Conservation (phyloP, 2,113 vertebrate species). For the Eubucco bourcierii region DNA sequence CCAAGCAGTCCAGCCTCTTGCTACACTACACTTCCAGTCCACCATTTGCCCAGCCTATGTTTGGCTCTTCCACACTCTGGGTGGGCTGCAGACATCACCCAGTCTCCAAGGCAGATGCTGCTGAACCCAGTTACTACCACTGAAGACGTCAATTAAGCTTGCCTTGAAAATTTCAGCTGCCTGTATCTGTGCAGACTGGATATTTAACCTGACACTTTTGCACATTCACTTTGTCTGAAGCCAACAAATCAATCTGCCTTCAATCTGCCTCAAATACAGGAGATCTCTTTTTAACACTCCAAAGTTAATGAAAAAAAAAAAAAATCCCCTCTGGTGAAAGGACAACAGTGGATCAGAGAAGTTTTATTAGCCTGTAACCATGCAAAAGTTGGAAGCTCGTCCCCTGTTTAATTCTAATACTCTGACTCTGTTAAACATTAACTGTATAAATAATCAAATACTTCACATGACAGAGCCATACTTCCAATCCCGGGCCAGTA, state of each 20-base stretch:
- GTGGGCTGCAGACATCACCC: background rate
- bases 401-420: slow-evolving; percentile 59
- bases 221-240: slow-evolving; percentile 15
- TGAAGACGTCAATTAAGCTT: background rate
- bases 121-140: background rate
- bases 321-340: slow-evolving; percentile 47
- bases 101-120: background rate
- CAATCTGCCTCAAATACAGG: slow-evolving; percentile 40
- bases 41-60: accelerated
- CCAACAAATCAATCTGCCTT: slow-evolving; percentile 49
- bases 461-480: slow-evolving; percentile 57
- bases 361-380: slow-evolving; percentile 59
- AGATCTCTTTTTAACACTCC: slow-evolving; percentile 41
- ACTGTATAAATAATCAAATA: slow-evolving; percentile 68
- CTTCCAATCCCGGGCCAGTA: slow-evolving; percentile 62
- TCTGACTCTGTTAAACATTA: slow-evolving; percentile 67
- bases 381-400: slow-evolving; percentile 45
- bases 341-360: slow-evolving; percentile 47
- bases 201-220: slow-evolving; percentile 1
- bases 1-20: background rate
- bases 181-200: background rate
- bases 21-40: background rate
- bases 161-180: background rate
- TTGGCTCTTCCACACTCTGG: background rate
- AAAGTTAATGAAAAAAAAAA: slow-evolving; percentile 39